Base-by-base conservation (phyloP, 2,888 invertebrate species). In the Alcis repandata region DNA sequence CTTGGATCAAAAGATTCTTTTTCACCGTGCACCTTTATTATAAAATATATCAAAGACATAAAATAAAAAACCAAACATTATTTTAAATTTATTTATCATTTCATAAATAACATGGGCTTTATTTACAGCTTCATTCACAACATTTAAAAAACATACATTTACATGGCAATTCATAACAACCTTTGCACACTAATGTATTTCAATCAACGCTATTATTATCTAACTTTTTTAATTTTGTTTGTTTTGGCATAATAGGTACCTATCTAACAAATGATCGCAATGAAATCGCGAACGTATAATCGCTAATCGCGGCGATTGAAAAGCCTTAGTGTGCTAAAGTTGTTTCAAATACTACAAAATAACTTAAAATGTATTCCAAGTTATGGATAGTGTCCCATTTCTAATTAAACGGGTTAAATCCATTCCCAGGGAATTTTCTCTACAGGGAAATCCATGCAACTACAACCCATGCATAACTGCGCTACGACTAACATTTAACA, bases 31-130 rank as follows among this genome's bases (percentile, higher is more conserved):
- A 19, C 9, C 41, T 9, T 17, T n/a, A 33, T 45, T 11, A 32
- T 17, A 19, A 43, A 33, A 22, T 41, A 4, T 11, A 41, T 2
- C 11, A 59, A 27, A 48, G 82, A 75, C 72, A 77, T 63, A 78
- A 92, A 91, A 91, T 86, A 92, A 92, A 92, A 90, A 90, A 77
- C 63, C 72, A 71, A 69, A 68, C 83, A 77, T 84, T 85, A 15
- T 69, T 87, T 82, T 85, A 67, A 72, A 71, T 92, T 92, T 92
- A 90, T 90, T 90, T 79, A 75, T 79, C 59, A 82, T 78, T 80
- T 84, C 81, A 86, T 83, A 86, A 79, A 86, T 84, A 87, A 90
- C 90, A 91, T 79, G 80, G 84, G 85, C 79, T 73, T 71, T 86
- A 85, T 87, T 84, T 85, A 89, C 87, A 89, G 80, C 82, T 82